Conservation (phyloP, 2,888 invertebrate genomes). For the Kuschelorhynchus macadamiae region DNA sequence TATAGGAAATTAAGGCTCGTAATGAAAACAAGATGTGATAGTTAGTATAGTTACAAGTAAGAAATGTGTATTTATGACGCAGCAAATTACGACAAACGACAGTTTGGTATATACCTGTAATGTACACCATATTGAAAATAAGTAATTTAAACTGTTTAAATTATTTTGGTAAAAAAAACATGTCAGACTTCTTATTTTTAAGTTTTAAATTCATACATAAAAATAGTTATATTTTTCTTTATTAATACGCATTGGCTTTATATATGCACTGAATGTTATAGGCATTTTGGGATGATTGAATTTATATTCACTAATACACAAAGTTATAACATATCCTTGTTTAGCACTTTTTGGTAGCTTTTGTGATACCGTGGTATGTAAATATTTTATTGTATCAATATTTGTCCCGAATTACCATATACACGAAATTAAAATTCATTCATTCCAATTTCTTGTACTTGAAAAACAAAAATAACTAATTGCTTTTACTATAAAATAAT, state of each 20-base stretch:
- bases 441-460: conserved; percentile 18
- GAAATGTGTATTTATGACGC: conserved; percentile 12
- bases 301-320: background rate
- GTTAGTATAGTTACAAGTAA: conserved; percentile 29
- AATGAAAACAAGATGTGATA: conserved; percentile 38
- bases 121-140: too few relatives aligned
- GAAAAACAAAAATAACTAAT: conserved; percentile 11
- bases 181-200: conserved; percentile 15
- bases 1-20: conserved; percentile 31
- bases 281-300: conserved; percentile 4
- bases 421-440: conserved; percentile 11
- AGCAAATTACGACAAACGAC: too few relatives aligned
- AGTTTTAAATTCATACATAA: conserved; percentile 18
- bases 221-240: conserved; percentile 11
- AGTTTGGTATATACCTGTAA: too few relatives aligned
- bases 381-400: background rate
- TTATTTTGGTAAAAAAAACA: conserved; percentile 17
- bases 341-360: background rate
- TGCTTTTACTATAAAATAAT: conserved; percentile 34
- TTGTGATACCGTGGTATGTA: background rate
- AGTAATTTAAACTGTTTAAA: too few relatives aligned
- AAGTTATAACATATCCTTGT: background rate
- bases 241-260: conserved; percentile 15
- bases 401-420: conserved; percentile 4
- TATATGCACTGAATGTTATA: background rate